phyloP scores from a whole-genome alignment of 2,888 invertebrate genomes.

The Julus scanicus region DNA sequence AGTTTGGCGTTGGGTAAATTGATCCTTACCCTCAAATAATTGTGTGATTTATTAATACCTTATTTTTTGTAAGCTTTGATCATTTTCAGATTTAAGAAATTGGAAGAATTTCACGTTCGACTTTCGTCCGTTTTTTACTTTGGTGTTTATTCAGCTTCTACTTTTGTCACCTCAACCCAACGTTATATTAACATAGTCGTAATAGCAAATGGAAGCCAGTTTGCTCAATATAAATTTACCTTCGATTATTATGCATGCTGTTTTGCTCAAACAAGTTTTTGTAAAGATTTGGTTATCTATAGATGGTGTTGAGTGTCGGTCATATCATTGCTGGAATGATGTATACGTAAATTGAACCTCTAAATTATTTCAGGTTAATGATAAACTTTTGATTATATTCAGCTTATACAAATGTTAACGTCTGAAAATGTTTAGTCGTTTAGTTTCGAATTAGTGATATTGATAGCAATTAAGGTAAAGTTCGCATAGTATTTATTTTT shows the following conservation, averaged over 20 bases:
- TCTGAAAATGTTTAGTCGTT: background rate
- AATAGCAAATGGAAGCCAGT: slow-evolving; percentile 10
- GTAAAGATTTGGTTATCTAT: background rate
- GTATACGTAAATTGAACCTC: background rate
- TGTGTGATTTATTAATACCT: no score
- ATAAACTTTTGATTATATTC: background rate
- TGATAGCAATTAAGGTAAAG: background rate
- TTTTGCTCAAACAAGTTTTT: slow-evolving; percentile 6
- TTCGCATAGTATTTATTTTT: no score
- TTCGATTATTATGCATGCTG: slow-evolving; percentile 23
- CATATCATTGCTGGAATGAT: background rate
- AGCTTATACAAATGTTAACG: background rate
- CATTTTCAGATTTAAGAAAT: background rate
- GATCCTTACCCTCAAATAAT: no score
- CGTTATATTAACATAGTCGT: background rate
- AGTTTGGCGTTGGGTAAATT: background rate
- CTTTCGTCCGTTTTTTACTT: slow-evolving; percentile 21
- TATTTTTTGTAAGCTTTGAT: background rate
- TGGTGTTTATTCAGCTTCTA: background rate
- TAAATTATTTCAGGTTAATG: background rate
- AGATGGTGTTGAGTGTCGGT: background rate
- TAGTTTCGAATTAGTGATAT: background rate
- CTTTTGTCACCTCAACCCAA: background rate
- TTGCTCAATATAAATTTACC: slow-evolving; percentile 30
- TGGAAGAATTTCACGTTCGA: background rate